Conservation (phyloP, 2,113 vertebrate genomes). For the Tetrax tetrax region DNA sequence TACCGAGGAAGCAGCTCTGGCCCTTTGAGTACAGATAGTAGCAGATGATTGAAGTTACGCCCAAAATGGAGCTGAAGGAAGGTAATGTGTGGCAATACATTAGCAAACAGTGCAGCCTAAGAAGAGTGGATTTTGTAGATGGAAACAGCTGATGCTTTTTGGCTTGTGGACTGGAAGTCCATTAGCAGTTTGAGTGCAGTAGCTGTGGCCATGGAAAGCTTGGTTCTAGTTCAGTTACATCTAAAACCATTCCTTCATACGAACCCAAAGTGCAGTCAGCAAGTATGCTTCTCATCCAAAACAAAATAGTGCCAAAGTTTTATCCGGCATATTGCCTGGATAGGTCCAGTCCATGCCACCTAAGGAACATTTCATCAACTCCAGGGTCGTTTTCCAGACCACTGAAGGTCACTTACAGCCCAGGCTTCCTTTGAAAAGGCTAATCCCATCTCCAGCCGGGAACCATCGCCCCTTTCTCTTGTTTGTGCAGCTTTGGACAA, state of each 20-base stretch:
- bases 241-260: background rate
- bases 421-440: background rate
- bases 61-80: background rate
- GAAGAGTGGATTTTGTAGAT: background rate
- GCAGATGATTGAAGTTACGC: background rate
- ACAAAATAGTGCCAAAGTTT: background rate
- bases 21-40: background rate
- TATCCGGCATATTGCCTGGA: background rate
- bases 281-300: background rate
- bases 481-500: background rate
- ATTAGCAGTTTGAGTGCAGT: background rate
- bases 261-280: background rate
- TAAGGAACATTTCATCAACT: background rate
- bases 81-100: background rate
- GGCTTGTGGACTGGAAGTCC: background rate
- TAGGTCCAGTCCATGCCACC: accelerated
- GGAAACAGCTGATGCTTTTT: background rate
- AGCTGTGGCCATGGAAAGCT: background rate
- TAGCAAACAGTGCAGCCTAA: background rate
- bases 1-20: background rate
- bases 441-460: background rate
- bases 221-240: background rate
- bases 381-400: background rate
- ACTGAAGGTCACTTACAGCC: background rate
- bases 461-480: background rate